These are phyloP conservation scores for Leucoma salicis DNA, from an alignment of 2,888 invertebrate species.

Conservation along the genomic window DNA sequence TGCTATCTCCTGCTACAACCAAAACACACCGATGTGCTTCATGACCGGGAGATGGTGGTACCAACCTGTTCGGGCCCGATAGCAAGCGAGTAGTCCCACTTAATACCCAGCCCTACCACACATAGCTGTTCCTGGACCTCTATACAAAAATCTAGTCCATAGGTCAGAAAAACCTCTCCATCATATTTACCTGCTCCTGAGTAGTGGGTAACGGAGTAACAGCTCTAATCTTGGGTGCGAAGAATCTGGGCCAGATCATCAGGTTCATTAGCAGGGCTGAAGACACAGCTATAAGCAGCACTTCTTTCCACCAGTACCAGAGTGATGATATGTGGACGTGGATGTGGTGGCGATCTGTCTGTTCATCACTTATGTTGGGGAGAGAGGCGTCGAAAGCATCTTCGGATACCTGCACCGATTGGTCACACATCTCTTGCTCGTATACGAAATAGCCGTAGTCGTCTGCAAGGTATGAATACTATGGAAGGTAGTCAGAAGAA, in stretches of 20 bases:
- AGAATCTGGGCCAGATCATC: slow-evolving; percentile 81
- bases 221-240: slow-evolving; percentile 51
- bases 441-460: slow-evolving; percentile 90
- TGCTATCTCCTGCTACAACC: too few species aligned
- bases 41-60: too few species aligned
- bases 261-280: slow-evolving; percentile 87
- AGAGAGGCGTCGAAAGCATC: slow-evolving; percentile 45
- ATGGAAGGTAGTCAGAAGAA: too few species aligned
- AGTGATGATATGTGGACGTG: slow-evolving; percentile 88
- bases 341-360: slow-evolving; percentile 82
- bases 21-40: too few species aligned
- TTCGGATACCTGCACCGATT: slow-evolving; percentile 63
- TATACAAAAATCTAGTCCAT: too few species aligned
- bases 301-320: slow-evolving; percentile 91
- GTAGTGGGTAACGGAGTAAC: slow-evolving; percentile 49
- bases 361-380: slow-evolving; percentile 63
- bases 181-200: slow-evolving; percentile 55
- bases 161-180: too few species aligned
- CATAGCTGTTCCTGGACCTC: too few species aligned
- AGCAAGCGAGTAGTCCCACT: too few species aligned
- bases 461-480: too few species aligned
- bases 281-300: slow-evolving; percentile 87
- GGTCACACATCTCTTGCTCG: slow-evolving; percentile 78
- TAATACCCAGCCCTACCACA: too few species aligned
- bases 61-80: too few species aligned